Percentiles rank a stretch among this genome's conserved stretches.
These are phyloP conservation scores for Gerris buenoi DNA, from an alignment of 1,140 invertebrate genomes.

Conservation along the genomic window DNA sequence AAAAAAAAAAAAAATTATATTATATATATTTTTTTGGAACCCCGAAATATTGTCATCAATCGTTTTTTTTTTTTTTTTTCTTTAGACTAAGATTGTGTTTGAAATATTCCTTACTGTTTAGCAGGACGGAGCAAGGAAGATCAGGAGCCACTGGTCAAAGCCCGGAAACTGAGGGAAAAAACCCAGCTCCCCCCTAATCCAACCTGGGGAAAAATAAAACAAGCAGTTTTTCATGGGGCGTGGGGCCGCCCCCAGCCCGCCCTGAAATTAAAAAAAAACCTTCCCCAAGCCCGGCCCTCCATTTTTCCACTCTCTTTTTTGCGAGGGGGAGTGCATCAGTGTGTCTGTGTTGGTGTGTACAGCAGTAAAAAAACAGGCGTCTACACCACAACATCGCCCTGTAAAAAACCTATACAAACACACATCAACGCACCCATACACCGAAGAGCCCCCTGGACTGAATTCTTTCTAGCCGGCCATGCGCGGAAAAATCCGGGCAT, in stretches of 20 bases:
- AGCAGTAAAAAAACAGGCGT: neutral
- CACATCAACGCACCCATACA: neutral
- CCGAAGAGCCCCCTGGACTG: too few relatives aligned
- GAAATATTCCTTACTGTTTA: neutral
- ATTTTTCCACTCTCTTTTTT: neutral
- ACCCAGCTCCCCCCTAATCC: neutral
- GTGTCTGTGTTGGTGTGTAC: neutral
- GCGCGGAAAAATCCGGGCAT: neutral
- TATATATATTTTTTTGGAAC: too few relatives aligned
- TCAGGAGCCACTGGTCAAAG: neutral
- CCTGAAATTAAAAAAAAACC: neutral
- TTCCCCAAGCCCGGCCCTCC: neutral
- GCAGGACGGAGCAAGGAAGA: neutral
- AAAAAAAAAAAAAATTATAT: too few relatives aligned
- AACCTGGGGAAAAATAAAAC: neutral
- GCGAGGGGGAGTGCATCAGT: neutral
- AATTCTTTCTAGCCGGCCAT: neutral
- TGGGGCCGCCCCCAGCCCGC: neutral
- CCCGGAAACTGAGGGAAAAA: neutral
- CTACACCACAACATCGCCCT: neutral
- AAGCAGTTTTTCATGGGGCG: neutral
- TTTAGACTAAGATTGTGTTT: neutral
- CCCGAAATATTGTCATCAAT: too few relatives aligned
- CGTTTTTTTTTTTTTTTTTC: neutral
- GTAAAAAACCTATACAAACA: neutral